Percentiles rank a stretch among this genome's conserved stretches.
phyloP scores from a whole-genome alignment of 2,113 vertebrate genomes.

The Platysternon megacephalum region DNA sequence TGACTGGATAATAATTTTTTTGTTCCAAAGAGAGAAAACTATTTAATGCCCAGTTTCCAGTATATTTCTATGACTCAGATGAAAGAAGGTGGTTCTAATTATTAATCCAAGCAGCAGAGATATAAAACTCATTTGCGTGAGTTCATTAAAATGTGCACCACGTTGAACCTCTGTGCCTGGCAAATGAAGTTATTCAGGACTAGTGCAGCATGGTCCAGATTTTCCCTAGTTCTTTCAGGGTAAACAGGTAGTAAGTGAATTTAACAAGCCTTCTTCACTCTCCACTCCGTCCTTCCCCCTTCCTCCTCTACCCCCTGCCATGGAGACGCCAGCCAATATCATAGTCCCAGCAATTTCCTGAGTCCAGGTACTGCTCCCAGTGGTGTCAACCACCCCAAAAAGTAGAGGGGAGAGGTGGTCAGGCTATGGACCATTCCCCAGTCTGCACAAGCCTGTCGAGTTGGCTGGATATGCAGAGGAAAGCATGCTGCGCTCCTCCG shows the following conservation, averaged over 20 bases:
- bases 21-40: not conserved
- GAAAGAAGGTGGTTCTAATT: not conserved
- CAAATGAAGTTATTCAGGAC: too few relatives aligned
- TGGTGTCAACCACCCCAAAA: not conserved
- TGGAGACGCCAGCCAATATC: not conserved
- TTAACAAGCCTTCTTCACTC: not conserved
- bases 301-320: not conserved
- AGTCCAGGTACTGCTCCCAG: not conserved
- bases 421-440: not conserved
- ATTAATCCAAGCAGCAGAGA: not conserved
- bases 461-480: not conserved
- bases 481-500: not conserved
- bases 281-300: not conserved
- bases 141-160: not conserved
- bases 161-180: not conserved
- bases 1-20: not conserved
- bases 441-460: not conserved
- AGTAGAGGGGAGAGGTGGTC: not conserved
- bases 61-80: not conserved
- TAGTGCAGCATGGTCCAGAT: not conserved
- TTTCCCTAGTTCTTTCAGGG: not conserved
- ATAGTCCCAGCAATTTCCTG: not conserved
- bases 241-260: not conserved
- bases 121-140: not conserved
- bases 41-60: rapidly evolving